phyloP scores from a whole-genome alignment of 2,888 invertebrate species.

The Tenthredo scrophulariae region DNA sequence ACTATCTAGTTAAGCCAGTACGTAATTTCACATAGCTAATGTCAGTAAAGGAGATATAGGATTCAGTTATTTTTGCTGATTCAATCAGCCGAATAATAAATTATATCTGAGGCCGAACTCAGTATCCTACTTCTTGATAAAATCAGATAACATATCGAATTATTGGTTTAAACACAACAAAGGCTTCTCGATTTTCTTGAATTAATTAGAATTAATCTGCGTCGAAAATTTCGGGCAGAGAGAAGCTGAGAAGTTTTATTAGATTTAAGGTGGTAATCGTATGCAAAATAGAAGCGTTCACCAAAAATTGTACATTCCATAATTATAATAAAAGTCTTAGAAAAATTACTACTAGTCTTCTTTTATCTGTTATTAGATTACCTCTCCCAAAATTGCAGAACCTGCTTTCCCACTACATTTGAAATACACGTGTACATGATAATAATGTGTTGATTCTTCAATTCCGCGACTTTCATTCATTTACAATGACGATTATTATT shows the following conservation, averaged over 20 bases:
- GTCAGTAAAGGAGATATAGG: background rate
- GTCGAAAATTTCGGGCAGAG: background rate
- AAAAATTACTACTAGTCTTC: background rate
- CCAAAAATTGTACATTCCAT: conserved; percentile 35
- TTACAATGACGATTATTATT: conserved; percentile 7
- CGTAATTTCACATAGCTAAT: background rate
- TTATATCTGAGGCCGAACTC: background rate
- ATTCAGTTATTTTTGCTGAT: background rate
- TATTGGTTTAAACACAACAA: conserved; percentile 1
- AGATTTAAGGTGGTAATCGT: background rate
- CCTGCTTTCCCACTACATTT: background rate
- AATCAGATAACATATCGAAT: conserved; percentile 21
- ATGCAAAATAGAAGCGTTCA: background rate
- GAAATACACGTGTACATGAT: background rate
- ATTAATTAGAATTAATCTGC: background rate
- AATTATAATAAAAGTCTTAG: conserved; percentile 6
- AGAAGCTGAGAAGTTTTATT: background rate
- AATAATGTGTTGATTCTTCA: background rate
- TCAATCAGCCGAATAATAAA: background rate
- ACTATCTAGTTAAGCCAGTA: background rate
- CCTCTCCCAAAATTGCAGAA: background rate
- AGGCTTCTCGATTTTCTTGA: background rate
- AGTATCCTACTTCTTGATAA: background rate
- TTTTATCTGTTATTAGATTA: background rate
- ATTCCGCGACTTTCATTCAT: background rate